A percentile compares a stretch with the other conserved stretches of the same genome.
Conservation (phyloP, 2,113 vertebrate genomes). For the Platanista minor region DNA sequence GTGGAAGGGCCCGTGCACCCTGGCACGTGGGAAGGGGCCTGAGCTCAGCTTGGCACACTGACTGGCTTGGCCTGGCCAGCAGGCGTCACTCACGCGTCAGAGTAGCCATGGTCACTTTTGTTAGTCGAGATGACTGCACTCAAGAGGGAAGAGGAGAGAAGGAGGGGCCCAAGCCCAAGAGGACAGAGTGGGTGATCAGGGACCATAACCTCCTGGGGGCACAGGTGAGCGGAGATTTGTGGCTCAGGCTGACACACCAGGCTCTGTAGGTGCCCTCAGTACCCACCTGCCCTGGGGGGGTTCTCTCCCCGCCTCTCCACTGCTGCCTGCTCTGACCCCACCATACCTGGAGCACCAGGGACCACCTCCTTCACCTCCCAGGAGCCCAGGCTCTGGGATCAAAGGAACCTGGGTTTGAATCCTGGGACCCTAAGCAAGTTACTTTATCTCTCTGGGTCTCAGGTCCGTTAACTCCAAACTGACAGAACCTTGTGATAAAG, state of each 20-base stretch:
- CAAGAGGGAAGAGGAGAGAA: background rate
- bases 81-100: background rate
- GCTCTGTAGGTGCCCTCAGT: background rate
- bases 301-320: background rate
- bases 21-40: background rate
- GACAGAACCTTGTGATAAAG: background rate
- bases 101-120: background rate
- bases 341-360: background rate
- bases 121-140: background rate
- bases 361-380: background rate
- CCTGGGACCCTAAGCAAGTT: background rate
- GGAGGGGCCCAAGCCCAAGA: background rate
- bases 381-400: background rate
- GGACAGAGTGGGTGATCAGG: background rate
- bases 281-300: background rate
- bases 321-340: background rate
- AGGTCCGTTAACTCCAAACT: background rate
- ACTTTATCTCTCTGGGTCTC: background rate
- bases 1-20: background rate
- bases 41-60: background rate
- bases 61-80: background rate
- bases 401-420: background rate
- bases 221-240: background rate
- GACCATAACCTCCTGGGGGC: background rate
- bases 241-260: background rate